Evolutionary conservation across 2,888 invertebrate species (phyloP), one percentile per base, ranked within the genome.

Genomic region (Amphipoea lucens): DNA sequence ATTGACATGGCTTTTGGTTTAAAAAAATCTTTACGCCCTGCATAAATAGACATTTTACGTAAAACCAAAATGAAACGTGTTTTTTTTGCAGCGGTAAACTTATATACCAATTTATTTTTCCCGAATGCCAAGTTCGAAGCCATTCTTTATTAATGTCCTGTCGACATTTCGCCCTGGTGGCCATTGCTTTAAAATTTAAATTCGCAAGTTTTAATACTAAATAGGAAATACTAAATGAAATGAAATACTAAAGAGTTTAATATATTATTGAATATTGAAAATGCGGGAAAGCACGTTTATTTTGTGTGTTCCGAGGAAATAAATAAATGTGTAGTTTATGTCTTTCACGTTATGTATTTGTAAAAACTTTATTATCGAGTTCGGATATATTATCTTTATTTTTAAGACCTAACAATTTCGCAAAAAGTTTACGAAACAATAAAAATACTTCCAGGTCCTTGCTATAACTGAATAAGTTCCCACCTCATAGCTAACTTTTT

Each of bases 101-200:
- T 86, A 82, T 75, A 79, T 83, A 76, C 76, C 73, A 83, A 83
- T 86, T 78, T 83, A 88, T 87, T 79, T 83, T 79, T 70, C 76
- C 88, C 75, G 84, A 81, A 87, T 72, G 72, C 66, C 76, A 80
- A 74, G 62, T 84, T 82, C 78, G 81, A 74, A 80, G 79, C 75
- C 76, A 68, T 74, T 67, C 73, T 81, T 87, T 70, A 88, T 87
- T 88, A 87, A 86, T 87, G 81, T 72, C 68, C 87, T 84, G 87
- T 78, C 89, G 81, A 87, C 87, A 84, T 88, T 73, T 73, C 73
- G 76, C 77, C 66, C 87, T 74, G 78, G 78, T 82, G 79, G 89
- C 72, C 81, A 70, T 68, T 63, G 74, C 74, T 78, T 76, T 88
- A 76, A 83, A 87, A 77, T 87, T 83, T 86, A 78, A 86, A 87